phyloP scores from a whole-genome alignment of 2,888 invertebrate genomes.

The Bembecia ichneumoniformis region DNA sequence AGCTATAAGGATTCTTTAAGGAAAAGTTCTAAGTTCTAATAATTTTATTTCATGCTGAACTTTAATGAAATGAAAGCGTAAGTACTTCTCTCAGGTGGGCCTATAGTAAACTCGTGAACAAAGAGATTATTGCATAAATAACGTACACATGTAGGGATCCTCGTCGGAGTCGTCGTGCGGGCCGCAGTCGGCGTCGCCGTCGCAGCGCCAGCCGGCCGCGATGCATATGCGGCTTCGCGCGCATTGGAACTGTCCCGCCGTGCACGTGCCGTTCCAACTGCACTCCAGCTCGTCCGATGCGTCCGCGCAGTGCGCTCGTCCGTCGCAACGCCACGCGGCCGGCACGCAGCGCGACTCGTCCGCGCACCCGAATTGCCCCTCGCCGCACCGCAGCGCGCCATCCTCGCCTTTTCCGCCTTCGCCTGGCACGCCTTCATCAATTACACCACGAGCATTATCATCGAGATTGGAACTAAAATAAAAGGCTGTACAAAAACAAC shows the following conservation, averaged over 20 bases:
- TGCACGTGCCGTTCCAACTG: slow-evolving; percentile 72
- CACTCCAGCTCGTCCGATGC: slow-evolving; percentile 76
- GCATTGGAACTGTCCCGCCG: slow-evolving; percentile 83
- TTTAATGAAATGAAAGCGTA: too few species aligned
- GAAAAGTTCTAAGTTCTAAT: too few species aligned
- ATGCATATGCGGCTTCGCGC: slow-evolving; percentile 78
- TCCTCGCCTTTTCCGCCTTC: slow-evolving; percentile 3
- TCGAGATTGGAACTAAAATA: too few species aligned
- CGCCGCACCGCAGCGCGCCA: slow-evolving; percentile 26
- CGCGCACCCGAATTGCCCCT: slow-evolving; percentile 69
- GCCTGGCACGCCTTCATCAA: slow-evolving; percentile 5
- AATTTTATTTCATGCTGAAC: too few species aligned
- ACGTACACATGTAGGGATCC: slow-evolving; percentile 74
- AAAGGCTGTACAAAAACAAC: too few species aligned
- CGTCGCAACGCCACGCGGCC: slow-evolving; percentile 75
- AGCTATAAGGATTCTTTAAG: too few species aligned
- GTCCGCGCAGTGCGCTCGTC: slow-evolving; percentile 75
- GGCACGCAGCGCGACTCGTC: slow-evolving; percentile 75
- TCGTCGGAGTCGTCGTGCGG: slow-evolving; percentile 78
- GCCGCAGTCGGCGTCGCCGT: slow-evolving; percentile 84
- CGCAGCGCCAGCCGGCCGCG: slow-evolving; percentile 82
- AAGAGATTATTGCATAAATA: background rate
- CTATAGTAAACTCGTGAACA: too few species aligned
- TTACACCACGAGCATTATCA: too few species aligned
- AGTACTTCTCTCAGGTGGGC: too few species aligned